These are phyloP conservation scores for Chelonoidis abingdonii DNA, from an alignment of 2,113 vertebrate genomes.

Conservation along the genomic window DNA sequence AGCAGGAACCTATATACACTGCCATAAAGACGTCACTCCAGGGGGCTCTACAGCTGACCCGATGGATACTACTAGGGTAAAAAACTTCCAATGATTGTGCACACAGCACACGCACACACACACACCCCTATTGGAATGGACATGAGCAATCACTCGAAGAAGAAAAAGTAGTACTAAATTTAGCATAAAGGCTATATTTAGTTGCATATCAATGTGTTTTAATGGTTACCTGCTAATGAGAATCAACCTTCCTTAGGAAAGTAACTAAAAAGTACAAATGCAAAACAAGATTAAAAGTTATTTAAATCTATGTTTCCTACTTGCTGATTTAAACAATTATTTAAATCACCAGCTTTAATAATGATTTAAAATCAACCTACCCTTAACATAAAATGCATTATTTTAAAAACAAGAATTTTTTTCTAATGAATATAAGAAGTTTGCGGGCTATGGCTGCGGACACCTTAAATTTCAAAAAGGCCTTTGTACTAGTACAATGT, in stretches of 20 bases:
- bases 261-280: background rate
- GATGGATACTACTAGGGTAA: too few relatives aligned
- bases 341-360: background rate
- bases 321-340: background rate
- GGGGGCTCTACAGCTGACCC: too few relatives aligned
- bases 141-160: too few relatives aligned
- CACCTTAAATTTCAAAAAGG: background rate
- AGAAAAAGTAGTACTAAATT: background rate
- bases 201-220: background rate
- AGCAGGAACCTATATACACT: too few relatives aligned
- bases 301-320: background rate
- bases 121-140: too few relatives aligned
- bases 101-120: too few relatives aligned
- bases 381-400: background rate
- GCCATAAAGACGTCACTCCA: too few relatives aligned
- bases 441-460: background rate
- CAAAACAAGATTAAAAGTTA: background rate
- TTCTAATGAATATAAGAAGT: background rate
- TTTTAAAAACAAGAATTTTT: background rate
- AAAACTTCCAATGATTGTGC: too few relatives aligned
- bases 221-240: background rate
- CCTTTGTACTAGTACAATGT: background rate
- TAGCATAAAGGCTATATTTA: background rate
- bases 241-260: background rate
- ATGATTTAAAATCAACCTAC: background rate